Evolutionary conservation across 2,888 invertebrate genomes (phyloP), one percentile per base, ranked within the genome.

Genomic region (Uropetala carovei): DNA sequence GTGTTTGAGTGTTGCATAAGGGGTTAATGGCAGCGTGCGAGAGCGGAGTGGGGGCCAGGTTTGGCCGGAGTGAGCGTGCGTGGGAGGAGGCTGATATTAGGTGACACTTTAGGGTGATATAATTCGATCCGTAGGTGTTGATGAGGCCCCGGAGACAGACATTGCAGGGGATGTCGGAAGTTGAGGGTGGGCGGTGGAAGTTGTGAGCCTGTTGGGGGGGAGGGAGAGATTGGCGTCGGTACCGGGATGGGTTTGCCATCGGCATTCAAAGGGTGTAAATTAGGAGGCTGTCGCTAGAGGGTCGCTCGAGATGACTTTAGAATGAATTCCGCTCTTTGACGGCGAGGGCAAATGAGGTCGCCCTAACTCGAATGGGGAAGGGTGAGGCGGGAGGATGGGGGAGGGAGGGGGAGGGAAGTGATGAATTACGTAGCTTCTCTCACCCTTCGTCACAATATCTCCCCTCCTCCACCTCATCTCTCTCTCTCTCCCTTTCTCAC

Each of bases 91-190:
- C 7, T 68, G 68, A n/a, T n/a, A 22, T 22, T 68, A 22, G 75
- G 22, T 75, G 75, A 75, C 75, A 75, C 75, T 75, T 75, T 75
- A 75, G 75, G 75, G 75, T 13, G 75, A 10, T 27, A 75, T 75
- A 75, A 75, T 75, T 75, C 75, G 75, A 75, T 75, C 75, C 75
- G 75, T 22, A 75, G 75, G 75, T 75, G 75, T 75, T 75, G 75
- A 75, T 75, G 75, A 75, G 75, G 75, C 75, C 27, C 75, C 75
- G 75, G 75, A 75, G 75, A 75, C 75, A 75, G 75, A 75, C 22
- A 75, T 75, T 75, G 75, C 27, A 75, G 75, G 75, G 75, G 75
- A 27, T 27, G 75, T 75, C 75, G 75, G 75, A 75, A 75, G 75
- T 75, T 75, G 43, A 43, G 43, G 43, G 43, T 43, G 5, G 43